Conservation (phyloP, 92 coral and sea anemone species). For the Paramuricea clavata region DNA sequence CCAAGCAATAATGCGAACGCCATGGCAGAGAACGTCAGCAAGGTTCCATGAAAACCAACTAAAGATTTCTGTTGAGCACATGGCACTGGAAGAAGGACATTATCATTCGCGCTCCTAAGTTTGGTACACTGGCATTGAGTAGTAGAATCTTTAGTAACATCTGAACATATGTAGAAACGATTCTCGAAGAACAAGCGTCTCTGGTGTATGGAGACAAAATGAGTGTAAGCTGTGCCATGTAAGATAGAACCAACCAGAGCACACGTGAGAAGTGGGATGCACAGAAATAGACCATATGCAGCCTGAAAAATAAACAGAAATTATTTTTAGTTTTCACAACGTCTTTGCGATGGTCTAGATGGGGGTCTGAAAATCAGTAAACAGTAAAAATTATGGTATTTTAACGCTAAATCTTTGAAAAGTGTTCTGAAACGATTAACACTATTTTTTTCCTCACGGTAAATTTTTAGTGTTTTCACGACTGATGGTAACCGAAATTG, state of each 20-base stretch:
- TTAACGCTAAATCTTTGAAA: too few relatives aligned
- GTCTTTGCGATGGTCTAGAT: too few relatives aligned
- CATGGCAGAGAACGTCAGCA: not conserved
- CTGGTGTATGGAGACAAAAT: slow-evolving; percentile 19
- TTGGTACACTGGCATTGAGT: not conserved
- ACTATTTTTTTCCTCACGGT: too few relatives aligned
- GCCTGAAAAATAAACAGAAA: not conserved
- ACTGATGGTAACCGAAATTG: too few relatives aligned
- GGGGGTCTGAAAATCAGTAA: too few relatives aligned
- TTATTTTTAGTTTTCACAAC: not conserved
- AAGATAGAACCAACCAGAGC: slow-evolving; percentile 9
- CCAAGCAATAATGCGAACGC: slow-evolving; percentile 10
- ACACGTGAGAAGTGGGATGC: slow-evolving; percentile 7
- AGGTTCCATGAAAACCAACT: slow-evolving; percentile 11
- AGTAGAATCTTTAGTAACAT: not conserved
- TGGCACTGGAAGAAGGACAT: not conserved
- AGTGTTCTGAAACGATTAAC: too few relatives aligned
- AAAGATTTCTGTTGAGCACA: slow-evolving; percentile 17
- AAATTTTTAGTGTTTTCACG: too few relatives aligned
- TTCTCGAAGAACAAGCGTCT: not conserved
- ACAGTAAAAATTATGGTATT: too few relatives aligned
- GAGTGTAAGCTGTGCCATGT: slow-evolving; percentile 24
- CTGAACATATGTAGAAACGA: not conserved
- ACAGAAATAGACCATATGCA: not conserved
- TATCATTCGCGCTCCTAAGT: not conserved